These are phyloP conservation scores for Toxostoma redivivum DNA, from an alignment of 2,113 vertebrate species.

Conservation along the genomic window DNA sequence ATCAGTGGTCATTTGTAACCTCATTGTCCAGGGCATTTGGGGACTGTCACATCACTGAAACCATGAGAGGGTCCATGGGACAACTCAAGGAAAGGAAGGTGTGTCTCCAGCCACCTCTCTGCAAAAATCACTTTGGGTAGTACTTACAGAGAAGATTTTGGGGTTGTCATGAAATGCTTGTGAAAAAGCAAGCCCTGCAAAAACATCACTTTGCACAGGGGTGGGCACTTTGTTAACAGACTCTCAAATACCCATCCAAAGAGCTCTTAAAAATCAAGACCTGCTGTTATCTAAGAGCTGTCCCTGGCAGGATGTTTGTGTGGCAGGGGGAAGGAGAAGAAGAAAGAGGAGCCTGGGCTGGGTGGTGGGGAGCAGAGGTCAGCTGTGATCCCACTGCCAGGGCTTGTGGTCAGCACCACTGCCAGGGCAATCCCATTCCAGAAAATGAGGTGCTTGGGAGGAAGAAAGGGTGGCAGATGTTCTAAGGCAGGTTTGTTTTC, in stretches of 20 bases:
- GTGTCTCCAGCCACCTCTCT: background rate
- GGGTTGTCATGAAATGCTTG: fast-evolving
- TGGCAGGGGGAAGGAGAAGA: background rate
- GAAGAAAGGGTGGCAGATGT: conserved; percentile 29
- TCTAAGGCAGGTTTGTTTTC: conserved; percentile 65
- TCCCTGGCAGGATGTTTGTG: background rate
- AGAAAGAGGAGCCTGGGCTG: background rate
- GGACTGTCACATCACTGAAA: background rate
- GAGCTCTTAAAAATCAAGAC: background rate
- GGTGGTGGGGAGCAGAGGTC: background rate
- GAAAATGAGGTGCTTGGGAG: conserved; percentile 1
- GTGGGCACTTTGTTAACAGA: background rate
- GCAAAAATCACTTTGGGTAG: background rate
- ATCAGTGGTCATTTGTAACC: background rate
- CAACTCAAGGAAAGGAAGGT: background rate
- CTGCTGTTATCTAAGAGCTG: background rate
- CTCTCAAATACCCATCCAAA: background rate
- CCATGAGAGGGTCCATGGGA: background rate
- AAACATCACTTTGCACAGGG: background rate
- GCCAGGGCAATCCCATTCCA: background rate
- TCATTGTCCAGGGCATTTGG: too few relatives aligned
- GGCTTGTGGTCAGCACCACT: background rate
- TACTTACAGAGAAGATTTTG: background rate
- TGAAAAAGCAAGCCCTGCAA: background rate
- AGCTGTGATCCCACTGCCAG: background rate